These are phyloP conservation scores for Drosophila koepferae DNA, from an alignment of 2,888 invertebrate genomes.

Conservation along the genomic window DNA sequence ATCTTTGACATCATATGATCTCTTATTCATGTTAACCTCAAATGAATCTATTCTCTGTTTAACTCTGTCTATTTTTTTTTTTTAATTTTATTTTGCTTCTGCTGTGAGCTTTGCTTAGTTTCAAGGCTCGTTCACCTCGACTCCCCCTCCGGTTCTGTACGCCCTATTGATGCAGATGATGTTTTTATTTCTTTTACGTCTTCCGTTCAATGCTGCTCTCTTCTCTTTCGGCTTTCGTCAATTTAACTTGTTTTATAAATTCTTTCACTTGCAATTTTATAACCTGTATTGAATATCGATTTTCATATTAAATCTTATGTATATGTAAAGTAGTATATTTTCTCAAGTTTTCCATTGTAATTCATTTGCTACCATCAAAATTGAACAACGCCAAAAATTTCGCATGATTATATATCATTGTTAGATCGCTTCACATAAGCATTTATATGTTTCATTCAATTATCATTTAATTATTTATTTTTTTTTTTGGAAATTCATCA, in stretches of 20 bases:
- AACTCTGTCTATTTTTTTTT: not conserved
- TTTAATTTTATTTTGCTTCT: too few species aligned
- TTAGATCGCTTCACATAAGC: not conserved
- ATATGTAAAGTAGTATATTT: not conserved
- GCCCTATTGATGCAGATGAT: not conserved
- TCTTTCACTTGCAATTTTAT: constrained; percentile 14
- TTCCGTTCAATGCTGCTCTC: too few species aligned
- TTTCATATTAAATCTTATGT: not conserved
- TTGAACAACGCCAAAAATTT: constrained; percentile 4
- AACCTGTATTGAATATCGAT: constrained; percentile 12
- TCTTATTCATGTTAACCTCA: too few species aligned
- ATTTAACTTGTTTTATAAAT: constrained; percentile 1
- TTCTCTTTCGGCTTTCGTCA: not conserved
- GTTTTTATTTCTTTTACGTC: not conserved
- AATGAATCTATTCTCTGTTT: not conserved
- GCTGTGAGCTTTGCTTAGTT: constrained; percentile 19
- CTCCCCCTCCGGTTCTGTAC: too few species aligned
- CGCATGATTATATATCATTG: not conserved
- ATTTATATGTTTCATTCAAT: not conserved
- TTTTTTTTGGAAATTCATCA: not conserved
- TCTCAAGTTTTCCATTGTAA: not conserved
- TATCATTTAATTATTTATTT: too few species aligned
- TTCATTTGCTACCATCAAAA: not conserved
- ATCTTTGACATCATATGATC: too few species aligned
- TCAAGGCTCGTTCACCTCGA: not conserved